Evolutionary conservation across 1,140 invertebrate species (phyloP).

Genomic region (Cephus cinctus): DNA sequence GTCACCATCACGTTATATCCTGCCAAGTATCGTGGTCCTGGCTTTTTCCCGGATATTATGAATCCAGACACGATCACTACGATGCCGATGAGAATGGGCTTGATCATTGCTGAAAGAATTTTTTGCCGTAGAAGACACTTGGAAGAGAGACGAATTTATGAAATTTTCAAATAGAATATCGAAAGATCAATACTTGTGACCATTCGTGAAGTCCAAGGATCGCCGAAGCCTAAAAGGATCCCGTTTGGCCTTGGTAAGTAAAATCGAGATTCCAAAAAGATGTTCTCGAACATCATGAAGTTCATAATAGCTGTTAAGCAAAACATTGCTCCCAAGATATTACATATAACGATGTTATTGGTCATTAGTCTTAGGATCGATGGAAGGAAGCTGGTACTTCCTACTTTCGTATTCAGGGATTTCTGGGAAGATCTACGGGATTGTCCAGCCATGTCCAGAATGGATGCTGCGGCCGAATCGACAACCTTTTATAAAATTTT

Average conservation of each 20-base stretch:
- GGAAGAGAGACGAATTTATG: background rate
- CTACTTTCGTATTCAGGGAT: slow-evolving; percentile 23
- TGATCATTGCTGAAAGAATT: slow-evolving; percentile 46
- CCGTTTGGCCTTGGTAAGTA: slow-evolving; percentile 60
- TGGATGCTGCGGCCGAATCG: slow-evolving; percentile 57
- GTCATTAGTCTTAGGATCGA: slow-evolving; percentile 60
- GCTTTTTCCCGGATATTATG: slow-evolving; percentile 61
- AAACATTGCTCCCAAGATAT: slow-evolving; percentile 59
- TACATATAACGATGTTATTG: slow-evolving; percentile 63
- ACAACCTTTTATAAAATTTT: too few relatives aligned
- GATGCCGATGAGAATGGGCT: slow-evolving; percentile 63
- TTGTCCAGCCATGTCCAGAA: slow-evolving; percentile 32
- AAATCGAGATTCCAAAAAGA: slow-evolving; percentile 62
- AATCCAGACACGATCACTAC: slow-evolving; percentile 63
- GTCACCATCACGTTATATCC: slow-evolving; percentile 60
- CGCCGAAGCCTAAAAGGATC: slow-evolving; percentile 52
- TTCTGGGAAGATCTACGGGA: slow-evolving; percentile 14
- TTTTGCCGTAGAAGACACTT: background rate
- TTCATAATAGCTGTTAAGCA: slow-evolving; percentile 60
- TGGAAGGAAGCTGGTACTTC: slow-evolving; percentile 52
- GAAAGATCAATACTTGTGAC: background rate
- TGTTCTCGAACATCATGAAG: slow-evolving; percentile 58
- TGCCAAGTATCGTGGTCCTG: slow-evolving; percentile 57
- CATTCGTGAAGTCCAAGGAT: slow-evolving; percentile 40
- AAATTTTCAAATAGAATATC: slow-evolving; percentile 3